These are phyloP conservation scores for Pangasianodon hypophthalmus DNA, from an alignment of 2,113 vertebrate genomes.

Conservation along the genomic window DNA sequence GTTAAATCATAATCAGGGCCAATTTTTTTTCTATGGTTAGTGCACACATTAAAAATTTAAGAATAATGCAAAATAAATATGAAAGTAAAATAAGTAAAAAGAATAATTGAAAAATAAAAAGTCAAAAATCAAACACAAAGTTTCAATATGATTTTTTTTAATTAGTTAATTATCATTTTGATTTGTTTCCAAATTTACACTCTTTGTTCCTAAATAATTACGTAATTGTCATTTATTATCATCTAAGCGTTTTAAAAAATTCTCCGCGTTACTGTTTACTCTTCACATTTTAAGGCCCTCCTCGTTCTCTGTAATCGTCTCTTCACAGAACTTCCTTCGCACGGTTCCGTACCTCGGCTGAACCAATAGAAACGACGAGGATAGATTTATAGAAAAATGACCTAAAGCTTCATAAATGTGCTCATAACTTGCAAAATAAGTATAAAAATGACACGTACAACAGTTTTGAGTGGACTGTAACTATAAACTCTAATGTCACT, in stretches of 20 bases:
- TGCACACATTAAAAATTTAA: background rate
- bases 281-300: background rate
- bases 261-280: background rate
- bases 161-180: background rate
- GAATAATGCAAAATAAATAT: background rate
- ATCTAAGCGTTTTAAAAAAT: background rate
- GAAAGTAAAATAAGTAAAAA: conserved; percentile 6
- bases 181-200: background rate
- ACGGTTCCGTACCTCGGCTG: background rate
- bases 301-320: background rate
- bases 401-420: background rate
- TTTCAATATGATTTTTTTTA: background rate
- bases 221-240: background rate
- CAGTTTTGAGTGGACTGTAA: background rate
- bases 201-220: background rate
- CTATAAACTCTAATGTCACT: background rate
- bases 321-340: background rate
- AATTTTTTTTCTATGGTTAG: background rate
- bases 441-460: background rate
- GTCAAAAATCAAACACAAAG: background rate
- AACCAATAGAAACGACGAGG: background rate
- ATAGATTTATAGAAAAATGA: background rate
- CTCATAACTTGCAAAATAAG: background rate
- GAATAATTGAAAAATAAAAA: background rate
- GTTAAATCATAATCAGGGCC: background rate